Conservation (phyloP, 2,113 vertebrate genomes). For the Cisticola juncidis region DNA sequence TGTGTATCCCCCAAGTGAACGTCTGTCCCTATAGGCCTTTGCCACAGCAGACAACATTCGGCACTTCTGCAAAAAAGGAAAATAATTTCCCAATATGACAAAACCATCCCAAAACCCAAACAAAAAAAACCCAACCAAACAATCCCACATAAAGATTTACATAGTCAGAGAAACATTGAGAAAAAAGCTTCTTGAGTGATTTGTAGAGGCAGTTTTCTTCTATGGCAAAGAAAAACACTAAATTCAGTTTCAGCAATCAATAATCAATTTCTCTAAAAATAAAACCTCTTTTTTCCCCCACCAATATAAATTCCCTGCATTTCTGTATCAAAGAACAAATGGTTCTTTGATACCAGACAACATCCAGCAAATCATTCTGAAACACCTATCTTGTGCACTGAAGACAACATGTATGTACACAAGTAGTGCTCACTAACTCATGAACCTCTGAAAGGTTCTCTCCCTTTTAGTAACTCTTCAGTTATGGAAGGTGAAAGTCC, state of each 20-base stretch:
- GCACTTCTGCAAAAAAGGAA: background rate
- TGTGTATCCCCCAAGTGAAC: background rate
- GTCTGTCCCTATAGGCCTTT: background rate
- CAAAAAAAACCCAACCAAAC: background rate
- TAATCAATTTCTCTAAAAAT: background rate
- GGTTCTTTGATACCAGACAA: background rate
- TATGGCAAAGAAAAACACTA: background rate
- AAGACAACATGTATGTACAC: background rate
- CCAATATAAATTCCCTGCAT: background rate
- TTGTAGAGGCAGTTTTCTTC: background rate
- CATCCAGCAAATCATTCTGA: background rate
- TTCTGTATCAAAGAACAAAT: background rate
- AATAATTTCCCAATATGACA: accelerated
- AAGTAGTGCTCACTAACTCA: background rate
- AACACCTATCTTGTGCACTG: background rate
- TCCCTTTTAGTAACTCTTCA: background rate
- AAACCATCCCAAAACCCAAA: background rate
- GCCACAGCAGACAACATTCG: background rate
- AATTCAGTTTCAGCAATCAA: background rate
- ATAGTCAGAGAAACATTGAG: background rate
- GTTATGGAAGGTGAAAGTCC: background rate
- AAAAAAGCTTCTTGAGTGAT: background rate
- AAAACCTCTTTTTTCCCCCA: background rate
- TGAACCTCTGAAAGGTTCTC: background rate
- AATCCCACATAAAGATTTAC: background rate